Evolutionary conservation across 2,113 vertebrate species (phyloP).

Genomic region (Engystomops pustulosus): DNA sequence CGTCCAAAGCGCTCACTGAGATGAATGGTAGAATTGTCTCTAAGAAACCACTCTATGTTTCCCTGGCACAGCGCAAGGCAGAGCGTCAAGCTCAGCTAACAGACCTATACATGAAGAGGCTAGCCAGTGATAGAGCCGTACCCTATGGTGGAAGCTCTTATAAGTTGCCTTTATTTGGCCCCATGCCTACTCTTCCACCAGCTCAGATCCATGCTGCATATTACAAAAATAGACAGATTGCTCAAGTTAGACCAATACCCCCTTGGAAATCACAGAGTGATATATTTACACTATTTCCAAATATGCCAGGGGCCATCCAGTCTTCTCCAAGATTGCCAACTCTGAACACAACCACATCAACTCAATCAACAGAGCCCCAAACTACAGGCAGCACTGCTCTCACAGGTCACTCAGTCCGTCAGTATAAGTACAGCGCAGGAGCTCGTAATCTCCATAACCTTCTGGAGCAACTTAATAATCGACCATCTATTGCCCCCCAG

Average conservation of each 20-base stretch:
- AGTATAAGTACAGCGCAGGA: slow-evolving; percentile 92
- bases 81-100: slow-evolving; percentile 81
- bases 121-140: slow-evolving; percentile 93
- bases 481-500: slow-evolving; percentile 93
- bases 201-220: slow-evolving; percentile 95
- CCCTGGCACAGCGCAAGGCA: slow-evolving; percentile 94
- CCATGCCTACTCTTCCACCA: slow-evolving; percentile 96
- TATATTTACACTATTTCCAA: slow-evolving; percentile 97
- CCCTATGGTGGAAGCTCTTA: slow-evolving; percentile 96
- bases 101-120: slow-evolving; percentile 89
- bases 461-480: slow-evolving; percentile 86
- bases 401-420: slow-evolving; percentile 85
- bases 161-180: slow-evolving; percentile 89
- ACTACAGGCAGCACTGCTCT: slow-evolving; percentile 76
- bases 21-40: slow-evolving; percentile 92
- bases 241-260: slow-evolving; percentile 94
- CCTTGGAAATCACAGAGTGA: slow-evolving; percentile 95
- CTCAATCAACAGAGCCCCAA: slow-evolving; percentile 89
- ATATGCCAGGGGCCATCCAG: slow-evolving; percentile 73
- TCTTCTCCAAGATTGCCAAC: slow-evolving; percentile 82
- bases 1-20: not conserved
- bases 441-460: slow-evolving; percentile 89
- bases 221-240: slow-evolving; percentile 93
- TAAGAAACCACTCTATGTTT: slow-evolving; percentile 94
- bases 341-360: slow-evolving; percentile 89